Evolutionary conservation across 1,140 invertebrate species (phyloP), one percentile per base, ranked within the genome.

Genomic region (Stratiolaelaps scimitus): DNA sequence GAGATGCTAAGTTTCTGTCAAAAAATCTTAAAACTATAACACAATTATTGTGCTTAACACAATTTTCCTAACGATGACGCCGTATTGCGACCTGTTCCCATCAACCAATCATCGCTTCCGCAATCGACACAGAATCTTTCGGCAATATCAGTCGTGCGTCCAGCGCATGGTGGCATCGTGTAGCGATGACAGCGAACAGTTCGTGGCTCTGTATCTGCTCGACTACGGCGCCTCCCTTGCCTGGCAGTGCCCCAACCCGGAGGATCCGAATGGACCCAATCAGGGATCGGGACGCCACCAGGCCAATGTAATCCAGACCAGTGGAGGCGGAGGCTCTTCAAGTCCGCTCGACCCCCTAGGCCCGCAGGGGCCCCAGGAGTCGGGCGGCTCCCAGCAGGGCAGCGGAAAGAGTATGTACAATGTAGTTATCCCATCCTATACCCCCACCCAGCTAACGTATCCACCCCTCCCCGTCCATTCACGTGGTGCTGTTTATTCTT

Each of bases 171-270:
- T 60, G 53, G 23, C 53, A 26, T 60, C 34, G 23, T 60, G 53
- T 23, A 60, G 53, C 53, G 53, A 60, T 23, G 53, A 60, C 34
- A 60, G 53, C 53, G 53, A 26, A 60, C 26, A 60, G 34, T 60
- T 60, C 53, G 53, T 60, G 53, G 53, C 53, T 20, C 23, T 60
- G 13, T 26, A 60, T 23, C 53, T 60, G 15, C 53, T 60, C 53
- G 53, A 60, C 34, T 20, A 60, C 53, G 53, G 53, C 23, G 53
- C 53, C 23, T 34, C 26, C 34, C 26, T 60, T 15, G 53, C 53
- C 20, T 60, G 53, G 53, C 20, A 29, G 53, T 60, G 53, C 53
- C 53, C 53, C 34, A 40, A 40, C 34, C 34, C 34, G 34, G 34
- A 40, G 34, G 34, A 40, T 40, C 53, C 53, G 53, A 23, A 34